A percentile compares a stretch with the other conserved stretches of the same genome.
These are phyloP conservation scores for Perccottus glenii DNA, from an alignment of 2,113 vertebrate species.

Conservation along the genomic window DNA sequence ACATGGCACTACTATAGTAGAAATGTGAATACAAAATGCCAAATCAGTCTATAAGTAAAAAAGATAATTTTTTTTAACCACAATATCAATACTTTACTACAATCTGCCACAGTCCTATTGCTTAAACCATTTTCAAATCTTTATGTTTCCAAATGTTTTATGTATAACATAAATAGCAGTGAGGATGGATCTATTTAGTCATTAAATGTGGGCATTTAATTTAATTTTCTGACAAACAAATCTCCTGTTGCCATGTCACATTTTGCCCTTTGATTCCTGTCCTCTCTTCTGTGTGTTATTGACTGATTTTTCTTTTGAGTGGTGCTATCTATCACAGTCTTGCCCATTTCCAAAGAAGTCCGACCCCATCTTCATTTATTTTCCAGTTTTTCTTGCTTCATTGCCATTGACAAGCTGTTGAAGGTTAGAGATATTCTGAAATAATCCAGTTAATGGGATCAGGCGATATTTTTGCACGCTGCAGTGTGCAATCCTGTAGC, in stretches of 20 bases:
- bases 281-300: constrained; percentile 27
- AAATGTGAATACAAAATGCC: no score
- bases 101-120: no score
- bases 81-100: no score
- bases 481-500: constrained; percentile 32
- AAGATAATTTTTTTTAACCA: no score
- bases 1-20: no score
- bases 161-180: neutral
- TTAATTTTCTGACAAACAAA: constrained; percentile 24
- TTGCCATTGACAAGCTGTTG: constrained; percentile 43
- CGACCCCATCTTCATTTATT: constrained; percentile 34
- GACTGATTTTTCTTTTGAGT: constrained; percentile 31
- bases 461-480: constrained; percentile 31
- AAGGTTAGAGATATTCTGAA: constrained; percentile 61
- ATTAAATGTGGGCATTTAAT: constrained; percentile 3
- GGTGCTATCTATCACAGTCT: constrained; percentile 30
- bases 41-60: no score
- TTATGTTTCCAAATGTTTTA: no score
- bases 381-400: constrained; percentile 41
- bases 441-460: constrained; percentile 66
- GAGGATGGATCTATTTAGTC: constrained; percentile 7
- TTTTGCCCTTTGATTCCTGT: constrained; percentile 5
- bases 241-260: constrained; percentile 8
- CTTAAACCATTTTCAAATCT: no score
- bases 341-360: constrained; percentile 44